Evolutionary conservation across 2,888 invertebrate species (phyloP), one percentile per base, ranked within the genome.

Genomic region (Dysmachus trigonus): DNA sequence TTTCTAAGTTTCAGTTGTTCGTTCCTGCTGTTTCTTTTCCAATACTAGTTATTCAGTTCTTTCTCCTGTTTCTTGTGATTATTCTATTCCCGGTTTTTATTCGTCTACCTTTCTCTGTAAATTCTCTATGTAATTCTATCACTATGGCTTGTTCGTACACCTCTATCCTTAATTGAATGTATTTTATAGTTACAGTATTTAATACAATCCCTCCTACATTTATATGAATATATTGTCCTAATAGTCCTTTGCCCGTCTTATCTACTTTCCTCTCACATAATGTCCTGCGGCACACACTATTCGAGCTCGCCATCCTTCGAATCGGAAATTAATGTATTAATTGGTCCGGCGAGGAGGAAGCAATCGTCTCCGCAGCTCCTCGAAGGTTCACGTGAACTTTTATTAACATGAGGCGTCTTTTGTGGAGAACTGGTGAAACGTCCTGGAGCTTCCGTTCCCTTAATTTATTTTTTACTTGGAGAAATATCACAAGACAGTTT

Each of bases 401-500:
- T 62, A 62, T 62, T 62, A 62, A 62, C 62, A 62, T 62, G 62
- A 62, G 62, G 27, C 62, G 18, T 10, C 62, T 62, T 62, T 62
- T 62, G 27, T 62, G 62, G 62, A 8, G 27, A 62, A 10, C 8
- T 62, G 62, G 62, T 10, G 62, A 62, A 62, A 27, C 22, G 27
- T 62, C 62, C 22, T 1, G 10, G 62, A 10, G 73, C 38, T 76
- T 76, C 76, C 76, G 35, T 76, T 76, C 38, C 62, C 7, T 76
- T 35, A 76, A 76, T 76, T 76, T 76, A 35, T 76, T 76, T 76
- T 76, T 76, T 38, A 76, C 38, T 76, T 35, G 22, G 76, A 76
- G 62, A 41, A 76, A 38, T 33, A 76, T 22, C 76, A 76, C 38
- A 76, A 76, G 76, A 76, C 76, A 38, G 38, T 79, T 79, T 79